Evolutionary conservation across 2,113 vertebrate genomes (phyloP).

Genomic region (Arvicanthis niloticus): DNA sequence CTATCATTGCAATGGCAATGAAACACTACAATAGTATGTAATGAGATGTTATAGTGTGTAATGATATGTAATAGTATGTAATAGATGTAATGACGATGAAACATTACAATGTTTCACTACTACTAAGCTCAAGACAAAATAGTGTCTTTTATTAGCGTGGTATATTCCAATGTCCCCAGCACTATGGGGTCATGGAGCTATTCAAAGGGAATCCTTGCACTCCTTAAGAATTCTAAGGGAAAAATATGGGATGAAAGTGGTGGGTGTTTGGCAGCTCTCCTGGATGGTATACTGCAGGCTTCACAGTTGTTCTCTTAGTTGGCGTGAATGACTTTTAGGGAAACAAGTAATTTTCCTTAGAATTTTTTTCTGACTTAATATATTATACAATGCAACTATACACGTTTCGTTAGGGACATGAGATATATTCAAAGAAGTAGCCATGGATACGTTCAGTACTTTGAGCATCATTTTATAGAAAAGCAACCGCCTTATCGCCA

Average conservation of each 20-base stretch:
- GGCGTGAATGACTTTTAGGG: neutral
- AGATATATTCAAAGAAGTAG: conserved; percentile 3
- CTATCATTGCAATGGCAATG: neutral
- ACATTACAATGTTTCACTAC: neutral
- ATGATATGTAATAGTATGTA: too few relatives aligned
- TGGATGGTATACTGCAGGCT: neutral
- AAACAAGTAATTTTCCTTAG: neutral
- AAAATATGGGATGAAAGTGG: neutral
- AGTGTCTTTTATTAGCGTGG: neutral
- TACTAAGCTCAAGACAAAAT: neutral
- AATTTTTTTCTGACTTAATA: neutral
- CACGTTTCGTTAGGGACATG: neutral
- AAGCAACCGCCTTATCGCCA: neutral
- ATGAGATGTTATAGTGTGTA: too few relatives aligned
- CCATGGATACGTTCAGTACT: too few relatives aligned
- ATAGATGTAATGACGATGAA: neutral
- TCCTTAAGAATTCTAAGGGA: neutral
- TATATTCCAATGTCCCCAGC: neutral
- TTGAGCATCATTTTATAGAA: conserved; percentile 6
- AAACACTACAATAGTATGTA: neutral
- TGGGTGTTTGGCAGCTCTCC: neutral
- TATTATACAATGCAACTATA: neutral
- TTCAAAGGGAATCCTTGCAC: neutral
- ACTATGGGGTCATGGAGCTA: neutral
- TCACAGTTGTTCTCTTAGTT: neutral